Base-by-base conservation (phyloP, 1,140 invertebrate species). In the Planococcus citri region DNA sequence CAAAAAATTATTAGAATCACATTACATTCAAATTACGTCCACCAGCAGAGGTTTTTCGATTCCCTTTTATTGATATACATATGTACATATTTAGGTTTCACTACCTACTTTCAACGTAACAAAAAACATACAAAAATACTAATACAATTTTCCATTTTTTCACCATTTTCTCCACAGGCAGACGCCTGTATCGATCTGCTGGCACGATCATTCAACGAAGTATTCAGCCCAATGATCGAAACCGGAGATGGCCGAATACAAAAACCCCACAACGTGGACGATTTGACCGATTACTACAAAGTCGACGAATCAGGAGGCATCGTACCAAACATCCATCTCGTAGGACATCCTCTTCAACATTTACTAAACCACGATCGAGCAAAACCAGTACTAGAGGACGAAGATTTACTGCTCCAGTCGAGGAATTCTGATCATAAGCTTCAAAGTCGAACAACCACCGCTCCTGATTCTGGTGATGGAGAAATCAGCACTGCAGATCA, bases 141-240 rank as follows among this genome's bases (percentile, higher is more conserved):
- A n/a, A n/a, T n/a, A n/a, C n/a, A n/a, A n/a, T n/a, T n/a, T n/a
- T n/a, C n/a, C n/a, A n/a, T n/a, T n/a, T n/a, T n/a, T n/a, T n/a
- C n/a, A n/a, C n/a, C n/a, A n/a, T 51, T 64, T 17, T 24, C 10
- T 64, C 3, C 60, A 17, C 17, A 64, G 60, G 21, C 22, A 9
- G 17, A 64, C 21, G 60, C 22, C 17, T 64, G 60, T 25, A 4
- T 64, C 10, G 60, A 64, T 64, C 17, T 64, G 22, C 60, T 64
- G 1, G 60, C 24, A 20, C 60, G 60, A 4, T 24, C 60, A 25
- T 64, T 64, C 60, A 64, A 64, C 22, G 60, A 64, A 27, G 17
- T 64, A 64, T 64, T 64, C 60, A 64, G 60, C 24, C 60, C 60
- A 20, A 27, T 64, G 1, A 25, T 64, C 60, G 60, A 64, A 27